Evolutionary conservation across 2,888 invertebrate genomes (phyloP).

Genomic region (Eretmocerus hayati): DNA sequence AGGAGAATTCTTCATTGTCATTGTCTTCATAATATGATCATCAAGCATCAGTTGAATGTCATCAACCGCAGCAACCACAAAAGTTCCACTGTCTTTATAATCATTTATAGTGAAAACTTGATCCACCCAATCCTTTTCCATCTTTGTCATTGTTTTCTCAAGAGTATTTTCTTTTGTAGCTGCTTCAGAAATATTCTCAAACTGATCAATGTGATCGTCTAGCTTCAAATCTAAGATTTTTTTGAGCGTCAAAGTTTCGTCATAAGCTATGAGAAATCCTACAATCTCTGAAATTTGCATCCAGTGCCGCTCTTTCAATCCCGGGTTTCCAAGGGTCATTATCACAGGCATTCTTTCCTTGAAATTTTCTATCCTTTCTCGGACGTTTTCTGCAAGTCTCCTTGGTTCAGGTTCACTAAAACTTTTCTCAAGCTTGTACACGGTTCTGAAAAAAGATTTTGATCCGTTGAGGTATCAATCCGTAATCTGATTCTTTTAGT

Average conservation of each 20-base stretch:
- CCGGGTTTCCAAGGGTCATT: slow-evolving; percentile 88
- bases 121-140: slow-evolving; percentile 86
- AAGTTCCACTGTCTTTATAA: slow-evolving; percentile 88
- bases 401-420: slow-evolving; percentile 73
- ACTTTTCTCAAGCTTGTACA: slow-evolving; percentile 83
- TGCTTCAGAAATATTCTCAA: slow-evolving; percentile 86
- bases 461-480: neutral
- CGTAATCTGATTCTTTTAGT: no score
- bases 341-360: slow-evolving; percentile 80
- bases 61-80: slow-evolving; percentile 81
- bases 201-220: slow-evolving; percentile 75
- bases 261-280: slow-evolving; percentile 79
- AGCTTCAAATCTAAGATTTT: slow-evolving; percentile 82
- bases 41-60: slow-evolving; percentile 89
- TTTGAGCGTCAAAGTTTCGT: slow-evolving; percentile 72
- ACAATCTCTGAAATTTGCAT: slow-evolving; percentile 87
- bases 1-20: slow-evolving; percentile 95
- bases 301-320: slow-evolving; percentile 89
- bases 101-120: slow-evolving; percentile 65
- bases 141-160: slow-evolving; percentile 80
- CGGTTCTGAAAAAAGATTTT: slow-evolving; percentile 50
- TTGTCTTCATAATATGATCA: slow-evolving; percentile 92
- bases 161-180: slow-evolving; percentile 92
- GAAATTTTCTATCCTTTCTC: slow-evolving; percentile 76
- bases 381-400: slow-evolving; percentile 61